These are phyloP conservation scores for Poecilia wingei DNA, from an alignment of 2,797 vertebrate genomes.

Conservation along the genomic window DNA sequence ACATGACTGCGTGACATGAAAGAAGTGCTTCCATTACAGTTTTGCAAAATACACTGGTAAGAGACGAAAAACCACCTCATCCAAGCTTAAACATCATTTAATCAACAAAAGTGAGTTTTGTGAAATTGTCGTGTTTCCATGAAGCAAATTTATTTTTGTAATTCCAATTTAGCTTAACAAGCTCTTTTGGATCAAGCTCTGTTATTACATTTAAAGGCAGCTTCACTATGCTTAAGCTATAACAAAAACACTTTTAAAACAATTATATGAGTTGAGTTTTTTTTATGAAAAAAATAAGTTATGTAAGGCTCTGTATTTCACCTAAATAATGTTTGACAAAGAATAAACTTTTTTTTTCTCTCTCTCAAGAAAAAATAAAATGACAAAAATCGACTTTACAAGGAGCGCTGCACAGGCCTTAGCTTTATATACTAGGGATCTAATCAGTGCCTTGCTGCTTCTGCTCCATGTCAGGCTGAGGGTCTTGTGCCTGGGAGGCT, in stretches of 20 bases:
- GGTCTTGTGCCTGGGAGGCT: slow-evolving; percentile 37
- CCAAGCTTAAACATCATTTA: no score
- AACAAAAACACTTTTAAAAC: background rate
- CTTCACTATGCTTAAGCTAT: background rate
- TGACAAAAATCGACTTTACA: slow-evolving; percentile 13
- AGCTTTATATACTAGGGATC: slow-evolving; percentile 35
- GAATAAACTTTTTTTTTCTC: background rate
- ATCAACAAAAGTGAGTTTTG: no score
- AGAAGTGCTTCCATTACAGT: no score
- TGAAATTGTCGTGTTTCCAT: no score
- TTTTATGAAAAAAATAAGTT: background rate
- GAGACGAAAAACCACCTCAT: no score
- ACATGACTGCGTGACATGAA: no score
- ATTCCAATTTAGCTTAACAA: no score
- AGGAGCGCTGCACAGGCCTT: slow-evolving; percentile 17
- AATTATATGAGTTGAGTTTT: background rate
- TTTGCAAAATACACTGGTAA: no score
- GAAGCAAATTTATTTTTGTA: no score
- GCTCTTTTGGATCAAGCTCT: slow-evolving; percentile 34
- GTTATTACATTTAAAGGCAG: background rate
- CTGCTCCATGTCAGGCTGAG: slow-evolving; percentile 37
- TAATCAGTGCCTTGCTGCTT: slow-evolving; percentile 59
- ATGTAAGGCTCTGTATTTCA: background rate
- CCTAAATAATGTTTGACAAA: background rate
- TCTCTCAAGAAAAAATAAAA: background rate